phyloP scores from a whole-genome alignment of 1,140 invertebrate species.

The Papilio polytes region DNA sequence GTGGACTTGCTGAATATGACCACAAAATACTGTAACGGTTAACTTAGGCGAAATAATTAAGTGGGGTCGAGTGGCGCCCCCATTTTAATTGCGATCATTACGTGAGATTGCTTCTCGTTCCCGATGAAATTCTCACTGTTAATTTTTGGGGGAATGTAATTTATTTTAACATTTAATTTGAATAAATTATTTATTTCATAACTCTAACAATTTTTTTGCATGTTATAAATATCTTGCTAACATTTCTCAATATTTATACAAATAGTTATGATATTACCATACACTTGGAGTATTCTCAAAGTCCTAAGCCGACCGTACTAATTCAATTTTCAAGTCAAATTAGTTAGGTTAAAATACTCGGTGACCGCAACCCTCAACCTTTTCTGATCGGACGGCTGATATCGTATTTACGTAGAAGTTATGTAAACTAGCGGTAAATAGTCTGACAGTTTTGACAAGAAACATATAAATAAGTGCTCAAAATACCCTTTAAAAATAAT shows the following conservation, averaged over 20 bases:
- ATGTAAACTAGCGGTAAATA: no score
- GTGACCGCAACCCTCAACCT: no score
- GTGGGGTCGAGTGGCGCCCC: constrained; percentile 6
- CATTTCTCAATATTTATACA: neutral
- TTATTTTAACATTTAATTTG: constrained; percentile 7
- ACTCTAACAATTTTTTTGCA: no score
- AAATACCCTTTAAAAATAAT: no score
- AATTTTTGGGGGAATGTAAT: neutral
- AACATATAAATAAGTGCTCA: no score
- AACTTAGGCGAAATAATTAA: neutral
- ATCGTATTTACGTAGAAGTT: no score
- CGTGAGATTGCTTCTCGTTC: constrained; percentile 2
- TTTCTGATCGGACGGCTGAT: no score
- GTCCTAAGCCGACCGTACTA: neutral
- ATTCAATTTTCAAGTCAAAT: constrained; percentile 4
- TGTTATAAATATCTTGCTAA: neutral
- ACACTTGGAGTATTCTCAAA: neutral
- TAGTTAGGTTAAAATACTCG: neutral
- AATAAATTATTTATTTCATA: neutral
- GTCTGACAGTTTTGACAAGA: no score
- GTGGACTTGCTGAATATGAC: neutral
- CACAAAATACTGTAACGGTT: constrained; percentile 28
- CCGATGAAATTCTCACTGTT: neutral
- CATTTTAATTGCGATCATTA: constrained; percentile 18
- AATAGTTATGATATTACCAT: neutral